These are phyloP conservation scores for Brienomyrus longianalis DNA, from an alignment of 2,113 vertebrate genomes.

Conservation along the genomic window DNA sequence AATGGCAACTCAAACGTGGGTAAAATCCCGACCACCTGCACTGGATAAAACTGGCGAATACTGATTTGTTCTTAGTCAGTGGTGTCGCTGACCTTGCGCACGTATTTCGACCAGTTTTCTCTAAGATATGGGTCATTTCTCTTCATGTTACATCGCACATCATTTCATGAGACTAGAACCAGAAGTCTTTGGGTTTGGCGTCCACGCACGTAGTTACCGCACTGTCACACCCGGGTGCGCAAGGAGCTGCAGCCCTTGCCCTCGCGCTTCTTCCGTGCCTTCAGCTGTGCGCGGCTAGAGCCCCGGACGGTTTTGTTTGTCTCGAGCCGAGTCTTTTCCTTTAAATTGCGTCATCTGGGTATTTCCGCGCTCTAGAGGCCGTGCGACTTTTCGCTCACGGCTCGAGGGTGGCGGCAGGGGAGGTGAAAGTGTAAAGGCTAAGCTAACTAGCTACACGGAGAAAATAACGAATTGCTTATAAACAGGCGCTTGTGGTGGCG, in stretches of 20 bases:
- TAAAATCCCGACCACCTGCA: background rate
- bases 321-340: slow-evolving; percentile 19
- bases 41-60: background rate
- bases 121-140: background rate
- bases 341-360: slow-evolving; percentile 60
- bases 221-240: background rate
- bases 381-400: background rate
- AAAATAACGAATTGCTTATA: background rate
- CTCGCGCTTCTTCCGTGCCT: too few species aligned
- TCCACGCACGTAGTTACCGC: too few species aligned
- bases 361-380: slow-evolving; percentile 54
- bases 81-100: background rate
- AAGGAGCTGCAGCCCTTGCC: too few species aligned
- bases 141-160: background rate
- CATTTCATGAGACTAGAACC: background rate
- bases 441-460: background rate
- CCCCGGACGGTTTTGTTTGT: background rate
- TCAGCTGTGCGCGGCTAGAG: background rate
- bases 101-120: background rate
- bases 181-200: background rate
- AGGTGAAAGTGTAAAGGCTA: background rate
- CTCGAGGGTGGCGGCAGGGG: background rate
- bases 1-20: background rate
- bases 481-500: background rate
- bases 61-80: background rate